Percentiles rank a stretch among this genome's conserved stretches.
Conservation (phyloP, 2,113 vertebrate species). For the Chinchilla lanigera region DNA sequence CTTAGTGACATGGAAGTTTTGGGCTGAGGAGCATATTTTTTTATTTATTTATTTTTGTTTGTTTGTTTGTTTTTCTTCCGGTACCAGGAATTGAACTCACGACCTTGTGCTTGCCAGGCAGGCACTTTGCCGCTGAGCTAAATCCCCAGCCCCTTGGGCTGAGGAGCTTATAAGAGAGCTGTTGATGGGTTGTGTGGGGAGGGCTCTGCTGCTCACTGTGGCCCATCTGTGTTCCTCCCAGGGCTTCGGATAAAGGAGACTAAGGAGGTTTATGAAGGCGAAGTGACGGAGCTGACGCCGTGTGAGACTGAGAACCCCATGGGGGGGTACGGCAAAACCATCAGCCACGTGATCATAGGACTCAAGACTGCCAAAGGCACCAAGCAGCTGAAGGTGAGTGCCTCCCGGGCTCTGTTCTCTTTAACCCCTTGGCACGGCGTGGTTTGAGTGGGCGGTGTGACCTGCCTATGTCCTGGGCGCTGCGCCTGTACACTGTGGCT, state of each 20-base stretch:
- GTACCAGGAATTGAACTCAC: too few relatives aligned
- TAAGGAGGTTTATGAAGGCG: constrained; percentile 99
- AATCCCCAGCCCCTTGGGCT: too few relatives aligned
- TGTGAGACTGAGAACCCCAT: constrained; percentile 99
- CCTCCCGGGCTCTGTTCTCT: not conserved
- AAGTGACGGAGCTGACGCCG: constrained; percentile 97
- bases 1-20: not conserved
- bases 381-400: constrained; percentile 96
- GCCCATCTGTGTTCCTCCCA: constrained; percentile 80
- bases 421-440: not conserved
- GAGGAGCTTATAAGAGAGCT: not conserved
- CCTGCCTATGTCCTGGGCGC: not conserved
- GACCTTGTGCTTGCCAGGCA: too few relatives aligned
- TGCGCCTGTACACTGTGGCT: not conserved
- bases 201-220: not conserved
- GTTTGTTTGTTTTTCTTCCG: too few relatives aligned
- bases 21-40: not conserved
- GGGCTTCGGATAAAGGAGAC: constrained; percentile 98
- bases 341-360: constrained; percentile 98
- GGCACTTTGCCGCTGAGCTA: too few relatives aligned
- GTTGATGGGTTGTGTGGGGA: not conserved
- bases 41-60: too few relatives aligned
- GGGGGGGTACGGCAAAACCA: constrained; percentile 98
- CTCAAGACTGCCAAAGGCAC: constrained; percentile 99
- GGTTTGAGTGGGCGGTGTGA: not conserved